Conservation (phyloP, 2,888 invertebrate species). For the Ectropis crepuscularia region DNA sequence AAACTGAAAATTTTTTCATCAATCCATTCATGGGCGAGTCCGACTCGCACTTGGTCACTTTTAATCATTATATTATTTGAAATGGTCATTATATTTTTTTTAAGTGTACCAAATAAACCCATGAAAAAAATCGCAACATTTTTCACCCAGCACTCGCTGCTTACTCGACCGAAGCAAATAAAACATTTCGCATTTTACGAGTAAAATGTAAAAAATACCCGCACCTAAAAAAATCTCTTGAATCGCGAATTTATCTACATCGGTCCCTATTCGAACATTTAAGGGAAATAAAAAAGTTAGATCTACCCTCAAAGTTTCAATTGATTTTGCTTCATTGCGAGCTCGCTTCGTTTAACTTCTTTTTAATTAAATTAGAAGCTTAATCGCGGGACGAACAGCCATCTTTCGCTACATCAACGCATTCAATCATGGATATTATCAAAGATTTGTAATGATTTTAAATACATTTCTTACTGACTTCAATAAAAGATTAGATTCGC, state of each 20-base stretch:
- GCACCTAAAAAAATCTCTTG: slow-evolving; percentile 37
- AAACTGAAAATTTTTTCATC: no score
- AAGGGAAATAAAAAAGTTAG: slow-evolving; percentile 59
- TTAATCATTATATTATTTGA: no score
- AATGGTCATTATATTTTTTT: no score
- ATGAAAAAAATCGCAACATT: neutral
- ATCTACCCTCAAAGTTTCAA: slow-evolving; percentile 63
- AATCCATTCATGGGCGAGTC: no score
- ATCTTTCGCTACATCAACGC: slow-evolving; percentile 47
- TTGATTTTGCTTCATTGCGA: slow-evolving; percentile 65
- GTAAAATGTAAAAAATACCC: slow-evolving; percentile 15
- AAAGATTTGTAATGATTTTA: slow-evolving; percentile 43
- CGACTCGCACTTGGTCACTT: no score
- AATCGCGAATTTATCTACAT: slow-evolving; percentile 35
- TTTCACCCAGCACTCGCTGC: slow-evolving; percentile 5
- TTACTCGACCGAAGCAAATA: slow-evolving; percentile 5
- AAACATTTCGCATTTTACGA: slow-evolving; percentile 12
- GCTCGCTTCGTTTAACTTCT: slow-evolving; percentile 73
- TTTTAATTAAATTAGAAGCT: slow-evolving; percentile 76
- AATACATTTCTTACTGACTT: neutral
- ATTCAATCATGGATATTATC: slow-evolving; percentile 38
- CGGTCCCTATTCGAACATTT: slow-evolving; percentile 51
- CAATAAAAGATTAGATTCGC: no score
- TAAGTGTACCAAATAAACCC: no score
- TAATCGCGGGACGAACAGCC: slow-evolving; percentile 55